A percentile compares a stretch with the other conserved stretches of the same genome.
These are phyloP conservation scores for Varroa destructor DNA, from an alignment of 1,140 invertebrate genomes.

Conservation along the genomic window DNA sequence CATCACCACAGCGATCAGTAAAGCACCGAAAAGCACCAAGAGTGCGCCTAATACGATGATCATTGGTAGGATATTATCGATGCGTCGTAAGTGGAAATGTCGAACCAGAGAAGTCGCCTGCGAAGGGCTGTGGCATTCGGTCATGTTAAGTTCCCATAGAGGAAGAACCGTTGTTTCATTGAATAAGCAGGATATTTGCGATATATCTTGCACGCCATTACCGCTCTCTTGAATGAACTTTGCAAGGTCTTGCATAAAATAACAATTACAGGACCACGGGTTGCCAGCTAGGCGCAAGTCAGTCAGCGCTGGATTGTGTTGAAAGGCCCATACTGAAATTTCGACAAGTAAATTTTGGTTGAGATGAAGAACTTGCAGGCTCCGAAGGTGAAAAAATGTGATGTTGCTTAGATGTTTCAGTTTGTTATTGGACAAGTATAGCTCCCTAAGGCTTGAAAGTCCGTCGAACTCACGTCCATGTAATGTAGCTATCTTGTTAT, in stretches of 20 bases:
- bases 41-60: constrained; percentile 35
- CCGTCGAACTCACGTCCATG: constrained; percentile 68
- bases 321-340: constrained; percentile 48
- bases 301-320: constrained; percentile 39
- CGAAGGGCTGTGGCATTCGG: background rate
- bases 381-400: constrained; percentile 61
- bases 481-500: constrained; percentile 63
- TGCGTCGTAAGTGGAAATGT: constrained; percentile 27
- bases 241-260: constrained; percentile 38
- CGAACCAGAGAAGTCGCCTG: constrained; percentile 44
- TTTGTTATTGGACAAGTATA: constrained; percentile 73
- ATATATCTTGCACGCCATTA: constrained; percentile 51
- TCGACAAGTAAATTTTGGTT: constrained; percentile 64
- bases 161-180: constrained; percentile 42
- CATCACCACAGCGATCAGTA: constrained; percentile 36
- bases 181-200: constrained; percentile 63
- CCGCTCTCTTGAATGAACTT: constrained; percentile 39
- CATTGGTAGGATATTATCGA: constrained; percentile 27
- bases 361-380: constrained; percentile 63
- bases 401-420: constrained; percentile 65
- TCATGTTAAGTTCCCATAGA: constrained; percentile 32
- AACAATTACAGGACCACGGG: constrained; percentile 44
- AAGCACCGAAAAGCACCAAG: constrained; percentile 36
- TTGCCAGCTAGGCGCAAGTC: constrained; percentile 40
- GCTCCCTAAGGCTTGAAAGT: constrained; percentile 54